Percentiles rank a stretch among this genome's conserved stretches.
Conservation (phyloP, 2,113 vertebrate species). For the Chaetura pelagica region DNA sequence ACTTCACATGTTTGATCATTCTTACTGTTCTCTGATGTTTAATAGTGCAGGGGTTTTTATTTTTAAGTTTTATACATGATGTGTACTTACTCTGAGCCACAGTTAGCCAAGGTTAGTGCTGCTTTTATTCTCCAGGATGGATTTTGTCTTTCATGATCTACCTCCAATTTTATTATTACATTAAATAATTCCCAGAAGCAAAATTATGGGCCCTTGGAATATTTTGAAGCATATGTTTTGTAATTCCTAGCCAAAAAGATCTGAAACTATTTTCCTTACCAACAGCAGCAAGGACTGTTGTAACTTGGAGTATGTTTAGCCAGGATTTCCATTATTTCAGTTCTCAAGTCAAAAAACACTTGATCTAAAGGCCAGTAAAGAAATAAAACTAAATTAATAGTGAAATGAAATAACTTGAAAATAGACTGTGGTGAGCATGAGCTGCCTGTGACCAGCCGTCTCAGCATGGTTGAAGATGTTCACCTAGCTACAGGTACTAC, state of each 20-base stretch:
- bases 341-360: neutral
- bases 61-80: neutral
- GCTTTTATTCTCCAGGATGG: neutral
- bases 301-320: neutral
- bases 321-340: neutral
- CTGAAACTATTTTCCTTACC: neutral
- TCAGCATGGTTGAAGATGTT: neutral
- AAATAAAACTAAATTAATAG: neutral
- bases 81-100: neutral
- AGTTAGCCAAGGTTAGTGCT: neutral
- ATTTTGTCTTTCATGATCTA: neutral
- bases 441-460: neutral
- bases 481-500: neutral
- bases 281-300: neutral
- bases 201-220: neutral
- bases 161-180: neutral
- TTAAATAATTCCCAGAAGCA: neutral
- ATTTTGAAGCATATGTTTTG: neutral
- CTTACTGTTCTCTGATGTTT: neutral
- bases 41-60: neutral
- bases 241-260: neutral
- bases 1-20: neutral
- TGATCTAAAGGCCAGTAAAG: neutral
- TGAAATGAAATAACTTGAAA: neutral
- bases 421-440: rapidly evolving